Conservation (phyloP, 2,797 vertebrate species). For the Rhincodon typus region DNA sequence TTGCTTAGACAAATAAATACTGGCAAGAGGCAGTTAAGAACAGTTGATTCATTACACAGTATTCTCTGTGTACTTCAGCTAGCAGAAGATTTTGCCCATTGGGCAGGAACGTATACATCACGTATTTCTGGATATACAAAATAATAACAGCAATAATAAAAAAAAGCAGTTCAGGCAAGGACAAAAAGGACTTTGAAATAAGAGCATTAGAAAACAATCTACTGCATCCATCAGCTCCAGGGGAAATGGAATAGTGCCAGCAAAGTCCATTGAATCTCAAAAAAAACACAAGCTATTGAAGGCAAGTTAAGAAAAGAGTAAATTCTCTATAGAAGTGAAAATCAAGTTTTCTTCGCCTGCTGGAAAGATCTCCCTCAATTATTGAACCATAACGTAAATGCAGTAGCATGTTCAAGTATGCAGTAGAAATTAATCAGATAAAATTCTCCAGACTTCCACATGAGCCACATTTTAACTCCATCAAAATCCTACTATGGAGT, state of each 20-base stretch:
- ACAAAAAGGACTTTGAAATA: slow-evolving; percentile 16
- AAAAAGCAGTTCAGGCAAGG: slow-evolving; percentile 4
- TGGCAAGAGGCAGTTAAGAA: neutral
- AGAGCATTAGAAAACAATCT: slow-evolving; percentile 26
- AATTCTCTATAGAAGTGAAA: neutral
- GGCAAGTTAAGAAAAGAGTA: slow-evolving; percentile 4
- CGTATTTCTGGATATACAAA: slow-evolving; percentile 18
- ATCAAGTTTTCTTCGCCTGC: neutral
- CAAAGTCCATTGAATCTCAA: neutral
- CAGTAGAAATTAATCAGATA: too few species aligned
- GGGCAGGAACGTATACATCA: slow-evolving; percentile 7
- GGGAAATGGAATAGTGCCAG: slow-evolving; percentile 23
- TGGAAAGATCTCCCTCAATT: neutral
- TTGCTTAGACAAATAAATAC: slow-evolving; percentile 11
- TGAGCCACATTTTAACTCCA: neutral
- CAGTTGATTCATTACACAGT: neutral
- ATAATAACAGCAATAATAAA: slow-evolving; percentile 20
- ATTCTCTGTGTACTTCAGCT: neutral
- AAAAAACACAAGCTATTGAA: slow-evolving; percentile 6
- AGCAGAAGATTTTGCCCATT: neutral
- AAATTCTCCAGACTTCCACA: too few species aligned
- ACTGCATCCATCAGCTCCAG: slow-evolving; percentile 26
- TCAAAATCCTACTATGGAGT: neutral
- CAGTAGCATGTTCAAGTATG: too few species aligned
- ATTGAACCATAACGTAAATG: too few species aligned